Evolutionary conservation across 2,113 vertebrate species (phyloP).

Genomic region (Silurus asotus): DNA sequence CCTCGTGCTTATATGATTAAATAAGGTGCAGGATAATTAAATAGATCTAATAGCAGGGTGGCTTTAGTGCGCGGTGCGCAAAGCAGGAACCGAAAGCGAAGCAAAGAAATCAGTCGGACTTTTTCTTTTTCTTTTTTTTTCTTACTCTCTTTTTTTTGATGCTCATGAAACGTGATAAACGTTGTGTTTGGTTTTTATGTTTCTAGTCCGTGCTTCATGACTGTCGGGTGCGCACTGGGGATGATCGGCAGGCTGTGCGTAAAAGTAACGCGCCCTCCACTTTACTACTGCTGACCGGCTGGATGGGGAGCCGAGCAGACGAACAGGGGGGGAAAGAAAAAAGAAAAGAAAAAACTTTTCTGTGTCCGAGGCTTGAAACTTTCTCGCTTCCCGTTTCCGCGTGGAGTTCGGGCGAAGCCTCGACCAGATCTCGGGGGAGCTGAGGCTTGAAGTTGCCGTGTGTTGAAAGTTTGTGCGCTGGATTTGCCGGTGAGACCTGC

Average conservation of each 20-base stretch:
- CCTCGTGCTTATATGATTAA: constrained; percentile 81
- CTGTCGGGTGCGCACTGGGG: not conserved
- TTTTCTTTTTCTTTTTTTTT: constrained; percentile 39
- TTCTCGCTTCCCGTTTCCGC: constrained; percentile 1
- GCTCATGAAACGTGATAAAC: constrained; percentile 68
- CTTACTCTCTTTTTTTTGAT: not conserved
- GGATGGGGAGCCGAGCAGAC: constrained; percentile 31
- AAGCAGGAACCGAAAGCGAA: constrained; percentile 68
- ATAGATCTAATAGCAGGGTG: constrained; percentile 82
- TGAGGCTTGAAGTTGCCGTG: constrained; percentile 50
- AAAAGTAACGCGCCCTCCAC: constrained; percentile 35
- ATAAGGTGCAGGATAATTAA: constrained; percentile 86
- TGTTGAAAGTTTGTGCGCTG: constrained; percentile 78
- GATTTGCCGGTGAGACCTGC: constrained; percentile 85
- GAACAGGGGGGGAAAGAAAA: constrained; percentile 25
- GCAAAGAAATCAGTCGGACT: constrained; percentile 73
- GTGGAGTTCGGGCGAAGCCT: constrained; percentile 41
- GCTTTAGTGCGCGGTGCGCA: constrained; percentile 81
- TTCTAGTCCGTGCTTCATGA: constrained; percentile 6
- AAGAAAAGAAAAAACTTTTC: not conserved
- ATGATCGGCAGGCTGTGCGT: constrained; percentile 11
- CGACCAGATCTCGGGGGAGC: not conserved
- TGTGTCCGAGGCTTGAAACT: constrained; percentile 10
- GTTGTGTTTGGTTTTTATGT: constrained; percentile 4
- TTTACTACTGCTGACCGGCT: constrained; percentile 43